Evolutionary conservation across 37 sponge, comb jelly and placozoan species (phyloP), one percentile per base, ranked within the genome.

Genomic region (Aplysina aerophoba): DNA sequence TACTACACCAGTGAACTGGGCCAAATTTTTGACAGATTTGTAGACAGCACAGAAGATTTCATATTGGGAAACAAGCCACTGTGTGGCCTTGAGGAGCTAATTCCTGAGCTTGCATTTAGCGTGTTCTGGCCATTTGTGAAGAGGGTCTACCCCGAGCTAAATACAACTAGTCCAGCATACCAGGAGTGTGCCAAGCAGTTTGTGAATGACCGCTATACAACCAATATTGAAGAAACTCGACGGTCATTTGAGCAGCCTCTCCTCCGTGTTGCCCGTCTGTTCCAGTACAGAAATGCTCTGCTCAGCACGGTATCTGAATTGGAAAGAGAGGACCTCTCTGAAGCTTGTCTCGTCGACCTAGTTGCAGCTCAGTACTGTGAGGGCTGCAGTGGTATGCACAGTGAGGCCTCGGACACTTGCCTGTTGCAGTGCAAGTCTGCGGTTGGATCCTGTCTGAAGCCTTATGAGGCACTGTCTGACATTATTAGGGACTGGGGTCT

Each of bases 41-140:
- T 69, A 35, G 33, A 69, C 34, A 69, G 17, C 28, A 35, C 34
- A 17, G 71, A 35, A 17, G 71, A 69, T 34, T 27, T 34, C 34
- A 69, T 69, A 6, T 35, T 69, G 35, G 34, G 34, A 30, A 35
- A 27, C 11, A 1, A 35, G 34, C 35, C 28, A 4, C 4, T 69
- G 30, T 69, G 71, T 69, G 71, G 71, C 30, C 71, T 69, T 11
- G 35, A 69, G 30, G 34, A n/a, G 17, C 34, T 69, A 3, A 69
- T 69, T 4, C 28, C 71, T 31, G 71, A 69, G 11, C 19, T 35
- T 34, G 71, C 71, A 1, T 69, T 35, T 6, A n/a, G 30, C 4
- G 34, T 69, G 19, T 69, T 69, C 34, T 34, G 34, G 71, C 28
- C 28, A 30, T 16, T 28, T n/a, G 17, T 27, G 4, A 0, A n/a